Conservation (phyloP, 1,140 invertebrate genomes). For the Pollicipes pollicipes region DNA sequence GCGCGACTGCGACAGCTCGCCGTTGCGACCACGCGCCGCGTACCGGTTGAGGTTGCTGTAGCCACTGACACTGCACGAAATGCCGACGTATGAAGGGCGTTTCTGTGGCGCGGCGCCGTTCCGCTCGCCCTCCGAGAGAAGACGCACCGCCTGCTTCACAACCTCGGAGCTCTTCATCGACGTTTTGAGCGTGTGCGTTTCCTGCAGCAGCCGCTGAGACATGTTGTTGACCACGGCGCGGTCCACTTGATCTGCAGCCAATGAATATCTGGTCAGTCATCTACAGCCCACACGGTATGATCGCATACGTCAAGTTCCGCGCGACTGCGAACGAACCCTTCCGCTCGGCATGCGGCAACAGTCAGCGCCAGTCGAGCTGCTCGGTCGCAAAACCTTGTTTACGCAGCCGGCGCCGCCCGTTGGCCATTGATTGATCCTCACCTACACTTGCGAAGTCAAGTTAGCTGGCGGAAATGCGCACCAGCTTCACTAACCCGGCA, state of each 20-base stretch:
- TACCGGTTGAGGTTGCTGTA: slow-evolving; percentile 34
- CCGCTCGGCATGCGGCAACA: too few species aligned
- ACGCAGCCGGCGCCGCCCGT: too few species aligned
- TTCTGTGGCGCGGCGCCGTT: background rate
- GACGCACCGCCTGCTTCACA: background rate
- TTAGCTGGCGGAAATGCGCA: too few species aligned
- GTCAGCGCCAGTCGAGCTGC: too few species aligned
- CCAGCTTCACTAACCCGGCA: too few species aligned
- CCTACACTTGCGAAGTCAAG: too few species aligned
- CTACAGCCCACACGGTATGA: too few species aligned
- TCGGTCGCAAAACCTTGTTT: too few species aligned
- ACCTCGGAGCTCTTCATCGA: background rate
- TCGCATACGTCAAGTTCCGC: too few species aligned
- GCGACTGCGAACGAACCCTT: too few species aligned
- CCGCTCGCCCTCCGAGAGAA: background rate
- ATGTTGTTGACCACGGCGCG: background rate
- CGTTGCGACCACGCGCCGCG: slow-evolving; percentile 11
- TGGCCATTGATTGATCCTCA: too few species aligned
- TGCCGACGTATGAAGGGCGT: slow-evolving; percentile 57
- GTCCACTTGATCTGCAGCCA: background rate
- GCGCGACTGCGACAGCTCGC: slow-evolving; percentile 14
- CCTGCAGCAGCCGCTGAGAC: background rate
- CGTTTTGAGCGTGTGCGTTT: background rate
- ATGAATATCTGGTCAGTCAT: too few species aligned
- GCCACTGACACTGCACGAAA: slow-evolving; percentile 75